Base-by-base conservation (phyloP, 2,888 invertebrate genomes). In the Branchellion lobata region DNA sequence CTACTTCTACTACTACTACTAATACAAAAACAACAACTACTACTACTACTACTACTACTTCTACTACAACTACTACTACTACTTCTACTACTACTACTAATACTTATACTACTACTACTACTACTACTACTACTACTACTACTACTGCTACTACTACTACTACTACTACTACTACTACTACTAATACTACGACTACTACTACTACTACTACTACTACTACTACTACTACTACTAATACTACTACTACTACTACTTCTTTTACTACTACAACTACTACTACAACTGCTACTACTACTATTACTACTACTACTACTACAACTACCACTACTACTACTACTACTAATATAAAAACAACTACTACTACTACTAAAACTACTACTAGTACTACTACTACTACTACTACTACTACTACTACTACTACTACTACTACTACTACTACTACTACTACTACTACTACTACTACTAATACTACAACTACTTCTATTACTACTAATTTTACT, bases 121-220 rank as follows among this genome's bases (percentile, higher is more conserved):
- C 74, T 79, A 79, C 74, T 79, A 72, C 74, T 34, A 79, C 74
- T 79, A 40, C 74, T 79, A 79, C 74, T 79, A 72, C 73, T 78
- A 79, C 74, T 79, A 34, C 74, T 76, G 34, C 74, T 36, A 72
- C 74, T 79, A 36, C 74, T 79, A 72, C 40, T 79, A 33, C 74
- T 79, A 72, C 53, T 33, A 79, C 36, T 79, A 72, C 53, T 79
- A 78, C 36, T 79, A 36, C 36, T 79, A 79, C 74, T 79, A 72
- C 74, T 79, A 36, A 14, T 79, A 34, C 73, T 79, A 79, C 53
- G 79, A 40, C 74, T 79, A 79, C 74, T 79, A 72, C 74, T 78
- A 79, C 74, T 79, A 72, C 74, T 79, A 79, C 74, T 79, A 72
- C 74, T 79, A 79, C 74, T 79, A 72, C 74, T 76, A 79, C 36